Base-by-base conservation (phyloP, 2,113 vertebrate species). In the Heterocephalus glaber region DNA sequence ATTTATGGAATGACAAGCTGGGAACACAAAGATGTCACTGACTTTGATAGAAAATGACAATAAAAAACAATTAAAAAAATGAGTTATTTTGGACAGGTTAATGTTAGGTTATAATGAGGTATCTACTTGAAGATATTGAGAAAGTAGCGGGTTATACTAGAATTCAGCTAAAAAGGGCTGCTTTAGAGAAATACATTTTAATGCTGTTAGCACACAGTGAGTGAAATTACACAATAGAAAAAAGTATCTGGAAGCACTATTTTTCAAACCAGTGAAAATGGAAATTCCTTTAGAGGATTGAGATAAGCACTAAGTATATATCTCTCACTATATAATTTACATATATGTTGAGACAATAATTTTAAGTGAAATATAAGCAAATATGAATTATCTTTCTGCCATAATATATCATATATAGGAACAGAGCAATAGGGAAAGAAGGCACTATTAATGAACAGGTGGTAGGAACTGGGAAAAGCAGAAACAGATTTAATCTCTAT, bases 171-270 rank as follows among this genome's bases (percentile, higher is more conserved):
- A 72, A 86, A 41, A 58, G 3, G 19, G 60, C 3, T 47, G 70
- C 26, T 60, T 65, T 85, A 28, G 65, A 93, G 68, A 95, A 92
- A 93, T 33, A 90, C 52, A 81, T 60, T 60, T 83, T 61, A 88
- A 81, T 56, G 20, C 11, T 17, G 35, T 63, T 80, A 19, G 26
- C 41, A 87, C 49, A 72, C 13, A 65, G 66, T 92, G 41, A 24
- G 58, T 89, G 7, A 86, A 61, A 38, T 79, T 49, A 61, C 0
- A 86, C 58, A 94, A 77, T 26, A 19, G 60, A 22, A 66, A 72
- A 82, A 86, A 68, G 82, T 22, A 28, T 79, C 35, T 60, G 7
- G 83, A 52, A 70, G 66, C 17, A 89, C 33, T 44, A 63, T 65
- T 85, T 95, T 83, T 92, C 28, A 92, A 89, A 94, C 24, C 24